Percentiles rank a stretch among this genome's conserved stretches.
Conservation (phyloP, 1,140 invertebrate genomes). For the Heliothis virescens region DNA sequence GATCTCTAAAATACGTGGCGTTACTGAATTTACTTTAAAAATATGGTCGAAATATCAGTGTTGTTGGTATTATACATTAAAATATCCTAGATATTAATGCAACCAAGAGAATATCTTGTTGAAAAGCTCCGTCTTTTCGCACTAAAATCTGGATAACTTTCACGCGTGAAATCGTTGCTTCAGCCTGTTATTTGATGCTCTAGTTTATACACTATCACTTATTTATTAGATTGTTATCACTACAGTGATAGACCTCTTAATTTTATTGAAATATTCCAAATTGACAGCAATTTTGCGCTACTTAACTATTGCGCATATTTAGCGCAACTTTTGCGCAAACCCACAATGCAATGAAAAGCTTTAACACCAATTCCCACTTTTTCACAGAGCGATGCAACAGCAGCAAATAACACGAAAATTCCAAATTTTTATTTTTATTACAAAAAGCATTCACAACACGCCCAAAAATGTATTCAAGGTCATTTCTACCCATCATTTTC, state of each 20-base stretch:
- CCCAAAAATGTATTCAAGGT: background rate
- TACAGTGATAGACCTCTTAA: no score
- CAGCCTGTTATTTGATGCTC: no score
- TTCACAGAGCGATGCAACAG: background rate
- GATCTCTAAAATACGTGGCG: background rate
- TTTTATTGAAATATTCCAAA: no score
- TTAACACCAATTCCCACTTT: background rate
- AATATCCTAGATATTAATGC: no score
- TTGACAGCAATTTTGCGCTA: background rate
- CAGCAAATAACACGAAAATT: background rate
- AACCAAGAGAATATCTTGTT: no score
- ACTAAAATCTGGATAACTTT: no score
- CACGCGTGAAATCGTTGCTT: no score
- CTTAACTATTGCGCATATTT: background rate
- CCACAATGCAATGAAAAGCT: background rate
- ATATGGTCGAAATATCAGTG: no score
- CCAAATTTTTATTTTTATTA: background rate
- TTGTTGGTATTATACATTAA: no score
- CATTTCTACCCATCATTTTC: background rate
- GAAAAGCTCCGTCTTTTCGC: no score
- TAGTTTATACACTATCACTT: no score
- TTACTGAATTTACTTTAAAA: background rate
- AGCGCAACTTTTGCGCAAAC: background rate
- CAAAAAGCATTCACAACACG: background rate
- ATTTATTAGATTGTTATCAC: no score